Evolutionary conservation across 2,888 invertebrate genomes (phyloP).

Genomic region (Drosophila diplacantha): DNA sequence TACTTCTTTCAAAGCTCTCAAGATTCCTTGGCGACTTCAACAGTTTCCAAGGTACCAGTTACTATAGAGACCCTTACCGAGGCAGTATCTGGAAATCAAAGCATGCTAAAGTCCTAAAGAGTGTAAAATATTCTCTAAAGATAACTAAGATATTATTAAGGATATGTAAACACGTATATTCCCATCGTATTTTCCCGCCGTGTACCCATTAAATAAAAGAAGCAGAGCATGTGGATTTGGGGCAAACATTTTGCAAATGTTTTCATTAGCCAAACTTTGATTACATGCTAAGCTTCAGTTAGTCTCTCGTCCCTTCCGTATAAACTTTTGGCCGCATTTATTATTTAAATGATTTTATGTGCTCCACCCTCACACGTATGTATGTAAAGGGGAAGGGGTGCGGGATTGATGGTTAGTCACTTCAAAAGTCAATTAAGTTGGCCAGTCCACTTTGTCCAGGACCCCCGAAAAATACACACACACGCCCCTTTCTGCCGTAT

Average conservation of each 20-base stretch:
- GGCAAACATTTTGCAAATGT: slow-evolving; percentile 66
- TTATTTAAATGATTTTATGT: slow-evolving; percentile 65
- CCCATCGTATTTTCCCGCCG: neutral
- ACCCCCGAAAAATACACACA: slow-evolving; percentile 8
- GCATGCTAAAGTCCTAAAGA: neutral
- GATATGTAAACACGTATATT: slow-evolving; percentile 2
- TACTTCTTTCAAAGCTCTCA: slow-evolving; percentile 84
- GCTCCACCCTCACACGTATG: slow-evolving; percentile 1
- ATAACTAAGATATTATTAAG: neutral
- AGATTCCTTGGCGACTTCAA: slow-evolving; percentile 3
- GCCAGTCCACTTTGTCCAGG: slow-evolving; percentile 22
- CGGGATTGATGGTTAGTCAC: slow-evolving; percentile 50
- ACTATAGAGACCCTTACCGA: neutral
- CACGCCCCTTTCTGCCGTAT: slow-evolving; percentile 3
- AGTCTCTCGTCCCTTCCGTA: slow-evolving; percentile 9
- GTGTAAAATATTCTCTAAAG: too few species aligned
- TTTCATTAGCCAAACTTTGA: slow-evolving; percentile 59
- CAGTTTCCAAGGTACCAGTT: slow-evolving; percentile 4
- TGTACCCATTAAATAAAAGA: slow-evolving; percentile 6
- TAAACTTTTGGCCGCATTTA: slow-evolving; percentile 62
- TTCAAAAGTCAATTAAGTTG: slow-evolving; percentile 69
- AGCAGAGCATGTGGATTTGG: slow-evolving; percentile 13
- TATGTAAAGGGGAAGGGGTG: neutral
- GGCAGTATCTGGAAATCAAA: slow-evolving; percentile 35
- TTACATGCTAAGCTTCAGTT: slow-evolving; percentile 41